Conservation (phyloP, 2,888 invertebrate genomes). For the Aromia moschata region DNA sequence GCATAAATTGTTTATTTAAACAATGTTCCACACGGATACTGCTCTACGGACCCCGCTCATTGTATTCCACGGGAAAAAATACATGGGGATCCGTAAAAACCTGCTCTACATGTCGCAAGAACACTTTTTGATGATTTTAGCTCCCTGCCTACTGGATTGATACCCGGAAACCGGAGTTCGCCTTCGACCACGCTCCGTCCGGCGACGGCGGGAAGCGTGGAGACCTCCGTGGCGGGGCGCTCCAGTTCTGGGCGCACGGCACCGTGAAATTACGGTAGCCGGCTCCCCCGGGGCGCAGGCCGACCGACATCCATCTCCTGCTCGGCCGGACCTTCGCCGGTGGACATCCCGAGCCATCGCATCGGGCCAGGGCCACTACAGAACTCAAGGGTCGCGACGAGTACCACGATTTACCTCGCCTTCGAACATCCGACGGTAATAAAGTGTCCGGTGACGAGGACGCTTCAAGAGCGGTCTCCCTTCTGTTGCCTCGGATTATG, state of each 20-base stretch:
- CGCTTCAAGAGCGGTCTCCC: neutral
- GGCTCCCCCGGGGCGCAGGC: constrained; percentile 54
- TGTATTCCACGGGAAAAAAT: too few relatives aligned
- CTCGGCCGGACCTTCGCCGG: constrained; percentile 38
- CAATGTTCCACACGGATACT: too few relatives aligned
- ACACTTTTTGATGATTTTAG: too few relatives aligned
- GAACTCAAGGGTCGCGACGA: constrained; percentile 18
- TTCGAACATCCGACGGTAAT: constrained; percentile 6
- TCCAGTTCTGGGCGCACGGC: constrained; percentile 67
- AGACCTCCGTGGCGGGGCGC: constrained; percentile 9
- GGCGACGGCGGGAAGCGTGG: constrained; percentile 16
- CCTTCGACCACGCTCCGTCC: constrained; percentile 47
- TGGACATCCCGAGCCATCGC: constrained; percentile 20
- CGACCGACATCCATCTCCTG: constrained; percentile 54
- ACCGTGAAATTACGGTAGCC: constrained; percentile 69
- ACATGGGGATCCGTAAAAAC: too few relatives aligned
- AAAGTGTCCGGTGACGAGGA: constrained; percentile 1
- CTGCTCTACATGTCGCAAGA: too few relatives aligned
- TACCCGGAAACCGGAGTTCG: too few relatives aligned
- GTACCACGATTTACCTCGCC: constrained; percentile 20
- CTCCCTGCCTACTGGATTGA: too few relatives aligned
- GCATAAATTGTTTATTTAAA: too few relatives aligned
- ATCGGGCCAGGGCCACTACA: too few relatives aligned
- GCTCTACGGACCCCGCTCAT: too few relatives aligned
- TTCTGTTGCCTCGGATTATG: too few relatives aligned